Base-by-base conservation (phyloP, 2,888 invertebrate species). In the Mellilla xanthometata region DNA sequence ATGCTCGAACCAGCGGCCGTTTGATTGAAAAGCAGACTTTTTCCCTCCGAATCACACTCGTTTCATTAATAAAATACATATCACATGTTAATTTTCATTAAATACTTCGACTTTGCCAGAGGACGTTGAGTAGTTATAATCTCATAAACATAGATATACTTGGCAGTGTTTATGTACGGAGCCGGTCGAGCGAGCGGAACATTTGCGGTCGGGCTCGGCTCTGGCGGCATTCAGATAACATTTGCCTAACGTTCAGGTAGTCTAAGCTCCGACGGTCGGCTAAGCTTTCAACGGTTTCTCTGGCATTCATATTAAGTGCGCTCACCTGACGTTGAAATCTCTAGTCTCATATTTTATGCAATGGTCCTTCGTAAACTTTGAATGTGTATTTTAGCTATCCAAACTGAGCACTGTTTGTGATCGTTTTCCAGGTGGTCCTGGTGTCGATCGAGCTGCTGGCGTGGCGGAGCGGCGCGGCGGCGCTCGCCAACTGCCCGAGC, bases 401-500 rank as follows among this genome's bases (percentile, higher is more conserved):
- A 1, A 4, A 13, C 29, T 48, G 30, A 48, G 8, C 2, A 26
- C 22, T 22, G 46, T 13, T 41, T 54, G 62, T 47, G 69, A 33
- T 60, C 30, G 40, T 24, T 52, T 88, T 88, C 36, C 88, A 89
- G 88, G 76, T 88, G 62, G 60, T 85, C 66, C 61, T 87, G 57
- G 62, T 86, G 62, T 73, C 79, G 35, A 60, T 90, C 36, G 74
- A 79, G 56, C 68, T 87, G 24, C 68, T 87, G 43, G 75, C 79
- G 40, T 82, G 76, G 72, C 73, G 75, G 30, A 76, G 81, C 52
- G 81, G 91, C 6, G 91, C 91, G 10, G 84, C 90, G 23, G 93
- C 92, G 22, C 84, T 94, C 54, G 94, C 94, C 42, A 94, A 95
- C 84, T 97, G 97, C 72, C 97, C 97, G n/a, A 92, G 86, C 52